Base-by-base conservation (phyloP, 2,888 invertebrate genomes). In the Melanotus villosus region DNA sequence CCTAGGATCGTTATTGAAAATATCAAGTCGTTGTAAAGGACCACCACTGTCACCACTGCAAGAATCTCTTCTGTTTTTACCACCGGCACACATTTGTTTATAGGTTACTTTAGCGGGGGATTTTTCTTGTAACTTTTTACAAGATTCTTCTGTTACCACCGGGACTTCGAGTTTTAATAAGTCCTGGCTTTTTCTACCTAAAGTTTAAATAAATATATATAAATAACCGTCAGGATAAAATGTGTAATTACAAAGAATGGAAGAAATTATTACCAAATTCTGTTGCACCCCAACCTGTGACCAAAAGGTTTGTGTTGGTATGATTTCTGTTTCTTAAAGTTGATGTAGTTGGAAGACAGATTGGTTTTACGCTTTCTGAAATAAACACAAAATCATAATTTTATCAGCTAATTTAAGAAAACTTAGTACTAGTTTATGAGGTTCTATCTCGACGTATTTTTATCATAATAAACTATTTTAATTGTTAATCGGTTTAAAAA, bases 11-110 rank as follows among this genome's bases (percentile, higher is more conserved):
- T 12, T 12, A n/a, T 70, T 23, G n/a, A 36, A 30, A 1, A 7
- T 9, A 2, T 18, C 36, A 12, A 36, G 12, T 16, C 10, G 57
- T 36, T 70, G 70, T 3, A 92, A 85, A 0, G 92, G 92, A 0
- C 92, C 92, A 0, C 92, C 92, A n/a, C 90, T 90, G 76, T 92
- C 92, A 0, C 92, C 91, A 0, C 85, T 83, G 75, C 92, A 92
- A 0, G 91, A 89, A 78, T 91, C 91, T 5, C 86, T 86, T 9
- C 86, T 85, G 14, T 80, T 81, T 1, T 83, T 80, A 0, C 91
- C 92, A 1, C 91, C 91, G 0, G 91, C 90, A 77, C 92, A 92
- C 12, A 92, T 77, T 76, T 90, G 89, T n/a, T 81, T 84, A 16
- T 77, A 52, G 18, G 75, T 71, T 56, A 81, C 68, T 47, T 77